Base-by-base conservation (phyloP, 1,140 invertebrate genomes). In the Dermatophagoides farinae region DNA sequence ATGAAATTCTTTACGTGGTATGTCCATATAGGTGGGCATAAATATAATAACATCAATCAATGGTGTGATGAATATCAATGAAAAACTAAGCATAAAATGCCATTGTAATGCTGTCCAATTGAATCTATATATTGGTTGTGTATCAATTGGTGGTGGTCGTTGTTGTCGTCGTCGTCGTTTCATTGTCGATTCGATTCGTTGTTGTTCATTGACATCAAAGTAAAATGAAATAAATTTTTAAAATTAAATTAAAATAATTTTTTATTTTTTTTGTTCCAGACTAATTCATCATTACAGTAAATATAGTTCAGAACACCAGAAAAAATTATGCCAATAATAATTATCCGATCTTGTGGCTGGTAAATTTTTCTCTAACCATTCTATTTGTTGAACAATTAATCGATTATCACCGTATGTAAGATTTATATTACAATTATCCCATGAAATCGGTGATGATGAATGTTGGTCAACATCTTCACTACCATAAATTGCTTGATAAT, bases 311-410 rank as follows among this genome's bases (percentile, higher is more conserved):
- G 31, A 31, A 31, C 31, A 31, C 31, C 31, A 31, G 31, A 31
- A 31, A 31, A 31, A 31, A 31, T 31, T n/a, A n/a, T 14, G 1
- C 53, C 53, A 55, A 25, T 55, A 55, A 23, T 55, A 25, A 44
- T 55, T 23, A 40, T 55, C 53, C 14, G 53, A 55, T n/a, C 53
- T 16, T 39, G 53, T 44, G 6, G 53, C 53, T 4, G 53, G 53
- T 18, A 23, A 14, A 39, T 25, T 55, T 18, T 14, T 23, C 12
- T 41, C 6, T 31, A 55, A 6, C 23, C 22, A 23, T n/a, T 44
- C 53, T 6, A 44, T 23, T 38, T 20, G 16, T 39, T 44, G 5
- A 20, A 55, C 38, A 40, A 44, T 16, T 23, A 4, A 4, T 23
- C 8, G 2, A 23, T 23, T 8, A 31, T 31, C 8, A 31, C 8